Base-by-base conservation (phyloP, 2,797 vertebrate species). In the Enteromius treurensis region DNA sequence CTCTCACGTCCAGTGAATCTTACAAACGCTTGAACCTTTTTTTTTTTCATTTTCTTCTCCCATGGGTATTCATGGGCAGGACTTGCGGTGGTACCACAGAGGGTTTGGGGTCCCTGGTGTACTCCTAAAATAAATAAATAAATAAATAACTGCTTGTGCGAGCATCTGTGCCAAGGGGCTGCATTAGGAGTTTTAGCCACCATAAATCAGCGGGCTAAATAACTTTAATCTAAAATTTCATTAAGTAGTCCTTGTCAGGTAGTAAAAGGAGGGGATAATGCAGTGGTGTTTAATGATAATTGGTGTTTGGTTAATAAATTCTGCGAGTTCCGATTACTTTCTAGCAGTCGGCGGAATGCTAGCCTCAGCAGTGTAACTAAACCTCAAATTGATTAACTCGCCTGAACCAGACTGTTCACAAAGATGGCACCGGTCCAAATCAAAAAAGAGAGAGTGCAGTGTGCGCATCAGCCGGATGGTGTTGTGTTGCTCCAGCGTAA, bases 311-410 rank as follows among this genome's bases (percentile, higher is more conserved):
- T 98, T 98, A 98, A 98, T 98, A 98, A 98, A 98, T 99, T 97
- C 96, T 97, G 96, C 94, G 95, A 98, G 96, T 98, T 97, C 95
- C 96, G 97, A 98, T 98, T 97, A 97, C 96, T 97, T 97, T 97
- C 95, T 95, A 96, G 97, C 96, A 96, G 96, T 96, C 96, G 97
- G 96, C 96, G 97, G 96, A 97, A 97, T 97, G 97, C 97, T 96
- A 97, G 96, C 95, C 97, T 99, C 97, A 98, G 98, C 97, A 99
- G 96, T 97, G 97, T 98, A 98, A 98, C 97, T 98, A 98, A 99
- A 98, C 97, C 98, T 98, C 97, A 98, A 98, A 99, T 98, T 99
- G 98, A 99, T 98, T 99, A 99, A 99, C 97, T 99, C 95, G 96
- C 97, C 96, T 97, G 97, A 98, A 98, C 96, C 97, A 97, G 95